Evolutionary conservation across 2,113 vertebrate genomes (phyloP), one percentile per base, ranked within the genome.

Genomic region (Osmerus mordax): DNA sequence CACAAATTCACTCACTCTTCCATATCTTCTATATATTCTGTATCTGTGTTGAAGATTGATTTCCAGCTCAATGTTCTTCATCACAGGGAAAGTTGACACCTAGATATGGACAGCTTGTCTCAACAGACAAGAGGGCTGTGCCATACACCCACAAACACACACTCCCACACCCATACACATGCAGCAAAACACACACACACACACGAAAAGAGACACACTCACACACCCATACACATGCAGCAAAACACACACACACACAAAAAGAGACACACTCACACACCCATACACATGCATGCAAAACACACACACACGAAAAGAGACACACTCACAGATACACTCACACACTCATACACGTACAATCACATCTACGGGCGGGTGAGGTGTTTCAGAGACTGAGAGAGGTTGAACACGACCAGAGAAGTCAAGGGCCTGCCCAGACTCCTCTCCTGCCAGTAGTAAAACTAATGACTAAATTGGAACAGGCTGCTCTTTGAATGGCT

Each of bases 391-490:
- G 51, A 13, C 28, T 32, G 68, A 67, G 21, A 29, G 21, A n/a
- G 36, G 69, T 71, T 74, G 62, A 74, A 64, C 16, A 21, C n/a
- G 58, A 67, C 54, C 32, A 47, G 36, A 63, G 69, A 69, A 69
- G 32, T 70, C 58, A 59, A 65, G 36, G 62, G 21, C 15, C 32
- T 52, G 25, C 65, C 66, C 12, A 70, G 65, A n/a, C 3, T 64
- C 72, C 73, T 78, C 81, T 80, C 73, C 52, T 72, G 65, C 68
- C 18, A 8, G 80, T 77, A 81, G 76, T 89, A 86, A 88, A 91
- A 84, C 84, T 89, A 89, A 90, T 82, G 76, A 81, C 86, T 81
- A 87, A 90, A 90, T 88, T 90, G 84, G 79, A 90, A 89, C 84
- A 89, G 81, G 86, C 82, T 87, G 86, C 71, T 76, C 79, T 74